Base-by-base conservation (phyloP, 2,113 vertebrate genomes). In the Entosphenus tridentatus region DNA sequence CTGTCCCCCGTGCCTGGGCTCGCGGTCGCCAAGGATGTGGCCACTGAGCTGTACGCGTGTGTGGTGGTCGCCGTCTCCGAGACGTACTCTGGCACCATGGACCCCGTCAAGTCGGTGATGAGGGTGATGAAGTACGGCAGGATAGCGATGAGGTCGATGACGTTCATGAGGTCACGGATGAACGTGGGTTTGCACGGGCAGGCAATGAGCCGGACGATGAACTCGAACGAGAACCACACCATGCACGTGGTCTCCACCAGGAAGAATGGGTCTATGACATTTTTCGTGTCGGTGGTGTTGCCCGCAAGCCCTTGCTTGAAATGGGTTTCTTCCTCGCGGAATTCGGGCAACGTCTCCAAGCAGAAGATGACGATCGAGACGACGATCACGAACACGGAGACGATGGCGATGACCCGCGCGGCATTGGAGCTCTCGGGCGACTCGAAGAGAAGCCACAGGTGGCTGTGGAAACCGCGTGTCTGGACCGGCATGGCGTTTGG, bases 361-460 rank as follows among this genome's bases (percentile, higher is more conserved):
- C 92, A 17, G 78, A 96, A 96, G 71, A 96, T 96, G 74, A 97
- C 87, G 0, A 98, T 98, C 73, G 93, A 98, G 76, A 98, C 96
- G 67, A 98, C 80, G 55, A 98, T 98, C 70, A 98, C 93, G 74
- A 98, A 79, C 68, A 98, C 92, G 0, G 92, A 97, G 69, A 98
- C 91, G 1, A 98, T 95, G 56, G 93, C 92, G 4, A 97, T 98
- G 67, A 87, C 91, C 76, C 93, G 78, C 14, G 93, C 92, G 1
- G 93, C 86, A 3, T 84, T 87, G 69, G 92, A 97, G 73, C 93
- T 98, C 79, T 98, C 93, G 0, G 93, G 93, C 57, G 96, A 96
- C 78, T 98, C 93, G 11, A 98, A 98, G 3, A 98, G 82, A 14
- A 98, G 83, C 93, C 93, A 98, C 14, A 98, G 83, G 72, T 98